phyloP scores from a whole-genome alignment of 64 coral and sea anemone species.

The Dendronephthya gigantea region DNA sequence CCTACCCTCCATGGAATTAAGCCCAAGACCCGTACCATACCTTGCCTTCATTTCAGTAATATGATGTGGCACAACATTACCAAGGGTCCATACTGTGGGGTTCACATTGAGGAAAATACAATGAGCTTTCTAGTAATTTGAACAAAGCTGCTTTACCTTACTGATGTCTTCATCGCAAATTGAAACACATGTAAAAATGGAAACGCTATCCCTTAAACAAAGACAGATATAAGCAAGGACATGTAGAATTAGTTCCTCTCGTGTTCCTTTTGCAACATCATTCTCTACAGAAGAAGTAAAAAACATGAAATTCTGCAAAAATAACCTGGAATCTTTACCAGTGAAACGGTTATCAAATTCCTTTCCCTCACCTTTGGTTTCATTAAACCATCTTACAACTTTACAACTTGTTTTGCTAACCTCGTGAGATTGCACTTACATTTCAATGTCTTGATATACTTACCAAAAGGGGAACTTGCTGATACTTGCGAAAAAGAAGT shows the following conservation, averaged over 20 bases:
- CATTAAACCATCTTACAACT: not conserved
- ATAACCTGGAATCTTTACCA: not conserved
- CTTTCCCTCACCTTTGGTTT: not conserved
- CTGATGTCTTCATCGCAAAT: not conserved
- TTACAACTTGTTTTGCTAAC: not conserved
- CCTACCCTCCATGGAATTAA: conserved; percentile 1
- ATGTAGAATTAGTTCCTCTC: not conserved
- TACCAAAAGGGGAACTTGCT: not conserved
- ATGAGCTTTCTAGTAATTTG: not conserved
- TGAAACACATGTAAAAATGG: not conserved
- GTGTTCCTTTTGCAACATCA: not conserved
- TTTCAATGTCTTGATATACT: not conserved
- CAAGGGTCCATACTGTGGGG: not conserved
- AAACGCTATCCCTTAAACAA: not conserved
- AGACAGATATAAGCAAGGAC: not conserved
- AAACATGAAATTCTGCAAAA: not conserved
- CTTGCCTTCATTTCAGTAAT: not conserved
- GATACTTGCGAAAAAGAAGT: not conserved
- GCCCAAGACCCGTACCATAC: not conserved
- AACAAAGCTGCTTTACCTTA: not conserved
- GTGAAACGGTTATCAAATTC: not conserved
- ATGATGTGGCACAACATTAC: not conserved
- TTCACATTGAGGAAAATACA: not conserved
- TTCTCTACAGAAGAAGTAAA: not conserved
- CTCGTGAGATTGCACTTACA: not conserved